phyloP scores from a whole-genome alignment of 2,113 vertebrate species.

The Tringa solitaria region DNA sequence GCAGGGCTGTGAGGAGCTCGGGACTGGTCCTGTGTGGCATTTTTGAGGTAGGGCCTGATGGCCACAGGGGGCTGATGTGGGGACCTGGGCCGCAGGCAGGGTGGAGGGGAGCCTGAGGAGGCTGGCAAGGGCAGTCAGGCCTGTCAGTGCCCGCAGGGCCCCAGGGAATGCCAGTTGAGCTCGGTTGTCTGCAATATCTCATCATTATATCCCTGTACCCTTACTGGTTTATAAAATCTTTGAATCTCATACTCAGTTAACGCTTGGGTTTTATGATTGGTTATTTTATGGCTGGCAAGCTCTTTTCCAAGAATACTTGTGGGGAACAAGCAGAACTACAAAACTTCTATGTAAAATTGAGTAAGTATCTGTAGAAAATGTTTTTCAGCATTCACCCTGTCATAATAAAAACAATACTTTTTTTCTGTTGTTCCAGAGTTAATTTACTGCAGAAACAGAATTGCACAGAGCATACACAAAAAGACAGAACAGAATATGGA shows the following conservation, averaged over 20 bases:
- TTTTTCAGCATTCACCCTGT: background rate
- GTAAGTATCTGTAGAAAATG: background rate
- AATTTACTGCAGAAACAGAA: background rate
- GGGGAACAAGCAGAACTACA: background rate
- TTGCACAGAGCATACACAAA: background rate
- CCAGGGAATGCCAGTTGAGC: background rate
- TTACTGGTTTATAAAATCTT: background rate
- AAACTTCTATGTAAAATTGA: background rate
- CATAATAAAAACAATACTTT: background rate
- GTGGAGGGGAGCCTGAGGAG: background rate
- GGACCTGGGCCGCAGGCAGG: fast-evolving
- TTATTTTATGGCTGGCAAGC: background rate
- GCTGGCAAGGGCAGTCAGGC: background rate
- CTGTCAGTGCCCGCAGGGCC: background rate
- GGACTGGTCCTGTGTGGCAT: fast-evolving
- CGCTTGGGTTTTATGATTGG: background rate
- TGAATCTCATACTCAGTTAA: background rate
- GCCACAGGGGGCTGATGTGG: fast-evolving
- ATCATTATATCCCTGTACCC: background rate
- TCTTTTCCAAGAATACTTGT: background rate
- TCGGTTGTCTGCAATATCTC: background rate
- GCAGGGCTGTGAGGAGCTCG: background rate
- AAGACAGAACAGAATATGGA: background rate
- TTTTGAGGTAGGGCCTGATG: background rate
- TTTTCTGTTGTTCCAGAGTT: background rate